Evolutionary conservation across 1,140 invertebrate species (phyloP).

Genomic region (Pissodes strobi): DNA sequence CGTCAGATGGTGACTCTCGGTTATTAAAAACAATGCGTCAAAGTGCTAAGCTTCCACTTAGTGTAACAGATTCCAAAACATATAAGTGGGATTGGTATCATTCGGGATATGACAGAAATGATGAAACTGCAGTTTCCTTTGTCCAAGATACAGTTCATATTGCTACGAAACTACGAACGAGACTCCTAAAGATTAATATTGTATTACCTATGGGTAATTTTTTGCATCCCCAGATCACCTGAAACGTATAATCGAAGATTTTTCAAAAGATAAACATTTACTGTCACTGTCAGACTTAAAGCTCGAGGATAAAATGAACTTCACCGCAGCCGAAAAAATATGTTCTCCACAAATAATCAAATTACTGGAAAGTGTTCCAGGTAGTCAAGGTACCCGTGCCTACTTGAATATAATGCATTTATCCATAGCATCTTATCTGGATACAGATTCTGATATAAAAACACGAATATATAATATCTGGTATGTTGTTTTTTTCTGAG

Average conservation of each 20-base stretch:
- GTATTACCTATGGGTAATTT: slow-evolving; percentile 12
- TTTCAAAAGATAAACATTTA: slow-evolving; percentile 20
- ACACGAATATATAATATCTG: too few relatives aligned
- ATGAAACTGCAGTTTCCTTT: not conserved
- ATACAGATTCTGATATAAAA: too few relatives aligned
- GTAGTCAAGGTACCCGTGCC: slow-evolving; percentile 12
- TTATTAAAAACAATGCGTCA: slow-evolving; percentile 3
- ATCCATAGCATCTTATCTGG: too few relatives aligned
- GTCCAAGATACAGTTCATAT: slow-evolving; percentile 28
- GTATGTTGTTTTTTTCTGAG: too few relatives aligned
- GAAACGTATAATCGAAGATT: not conserved
- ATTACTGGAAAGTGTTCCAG: slow-evolving; percentile 5
- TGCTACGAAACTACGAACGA: slow-evolving; percentile 20
- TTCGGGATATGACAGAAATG: not conserved
- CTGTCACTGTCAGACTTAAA: slow-evolving; percentile 12
- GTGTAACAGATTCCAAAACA: not conserved
- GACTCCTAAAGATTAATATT: slow-evolving; percentile 15
- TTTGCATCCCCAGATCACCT: not conserved
- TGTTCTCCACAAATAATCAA: slow-evolving; percentile 12
- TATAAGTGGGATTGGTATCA: slow-evolving; percentile 17
- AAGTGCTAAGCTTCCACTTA: not conserved
- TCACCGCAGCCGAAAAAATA: slow-evolving; percentile 17
- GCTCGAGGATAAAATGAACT: slow-evolving; percentile 28
- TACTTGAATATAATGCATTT: slow-evolving; percentile 26
- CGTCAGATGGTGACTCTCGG: slow-evolving; percentile 30